Evolutionary conservation across 35 echinoderm and acorn worm species (phyloP).

Genomic region (Eucidaris tribuloides): DNA sequence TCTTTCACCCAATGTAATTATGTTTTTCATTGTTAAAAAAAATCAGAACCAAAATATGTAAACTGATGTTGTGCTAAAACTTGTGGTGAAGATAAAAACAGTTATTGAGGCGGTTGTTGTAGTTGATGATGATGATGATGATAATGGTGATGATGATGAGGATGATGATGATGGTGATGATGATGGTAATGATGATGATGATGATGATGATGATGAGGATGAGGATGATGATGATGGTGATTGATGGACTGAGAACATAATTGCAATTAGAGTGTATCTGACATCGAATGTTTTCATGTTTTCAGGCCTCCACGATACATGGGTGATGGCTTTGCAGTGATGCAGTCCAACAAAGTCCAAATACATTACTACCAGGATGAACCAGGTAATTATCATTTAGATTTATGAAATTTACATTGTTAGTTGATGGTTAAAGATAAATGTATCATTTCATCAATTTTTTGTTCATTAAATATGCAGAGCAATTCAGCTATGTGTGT

Average conservation of each 20-base stretch:
- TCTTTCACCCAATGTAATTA: too few relatives aligned
- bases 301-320: conserved; percentile 93
- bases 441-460: not conserved
- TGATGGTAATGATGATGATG: not conserved
- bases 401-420: not conserved
- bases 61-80: too few relatives aligned
- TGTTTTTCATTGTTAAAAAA: too few relatives aligned
- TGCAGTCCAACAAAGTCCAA: conserved; percentile 75
- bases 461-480: too few relatives aligned
- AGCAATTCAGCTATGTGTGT: too few relatives aligned
- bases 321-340: conserved; percentile 94
- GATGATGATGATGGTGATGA: not conserved
- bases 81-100: too few relatives aligned
- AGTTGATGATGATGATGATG: not conserved
- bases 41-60: too few relatives aligned
- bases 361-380: conserved; percentile 92
- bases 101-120: not conserved
- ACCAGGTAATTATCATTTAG: conserved; percentile 47
- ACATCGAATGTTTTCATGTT: not conserved
- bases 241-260: too few relatives aligned
- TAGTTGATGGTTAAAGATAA: not conserved
- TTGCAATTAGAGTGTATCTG: too few relatives aligned
- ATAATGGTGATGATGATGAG: not conserved
- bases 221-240: too few relatives aligned
- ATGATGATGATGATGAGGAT: not conserved